phyloP scores from a whole-genome alignment of 35 echinoderm and acorn worm genomes.

The Apostichopus parvimensis region DNA sequence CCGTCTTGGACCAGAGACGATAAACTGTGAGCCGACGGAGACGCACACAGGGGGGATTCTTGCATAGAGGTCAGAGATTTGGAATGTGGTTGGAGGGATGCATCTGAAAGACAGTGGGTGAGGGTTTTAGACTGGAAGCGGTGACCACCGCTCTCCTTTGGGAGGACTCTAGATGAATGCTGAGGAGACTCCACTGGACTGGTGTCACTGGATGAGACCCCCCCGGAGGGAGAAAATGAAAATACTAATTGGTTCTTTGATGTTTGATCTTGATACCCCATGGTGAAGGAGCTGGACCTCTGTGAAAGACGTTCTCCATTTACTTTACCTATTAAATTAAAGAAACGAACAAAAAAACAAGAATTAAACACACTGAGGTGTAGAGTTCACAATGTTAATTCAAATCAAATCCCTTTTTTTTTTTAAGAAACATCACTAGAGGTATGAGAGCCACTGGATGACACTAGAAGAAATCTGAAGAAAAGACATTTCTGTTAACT shows the following conservation, averaged over 20 bases:
- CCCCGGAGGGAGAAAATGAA: background rate
- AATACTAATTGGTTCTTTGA: constrained; percentile 25
- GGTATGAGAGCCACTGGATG: no score
- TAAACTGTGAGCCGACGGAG: constrained; percentile 19
- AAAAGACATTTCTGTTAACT: no score
- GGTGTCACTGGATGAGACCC: constrained; percentile 26
- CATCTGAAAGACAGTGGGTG: constrained; percentile 53
- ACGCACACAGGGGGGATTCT: constrained; percentile 17
- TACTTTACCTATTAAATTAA: constrained; percentile 2
- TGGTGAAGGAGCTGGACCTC: constrained; percentile 47
- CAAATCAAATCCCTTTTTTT: no score
- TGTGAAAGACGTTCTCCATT: constrained; percentile 31
- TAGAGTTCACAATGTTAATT: background rate
- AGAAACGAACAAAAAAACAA: background rate
- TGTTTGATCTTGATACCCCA: constrained; percentile 22
- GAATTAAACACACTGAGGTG: background rate
- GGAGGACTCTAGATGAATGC: background rate
- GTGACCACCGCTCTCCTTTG: no score
- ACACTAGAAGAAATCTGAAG: no score
- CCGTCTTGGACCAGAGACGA: background rate
- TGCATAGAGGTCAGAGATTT: constrained; percentile 42
- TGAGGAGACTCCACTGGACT: constrained; percentile 45
- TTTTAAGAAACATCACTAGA: no score
- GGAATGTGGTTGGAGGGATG: constrained; percentile 45
- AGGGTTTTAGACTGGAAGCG: constrained; percentile 11